Conservation (phyloP, 1,140 invertebrate species). For the Caenorhabditis remanei region DNA sequence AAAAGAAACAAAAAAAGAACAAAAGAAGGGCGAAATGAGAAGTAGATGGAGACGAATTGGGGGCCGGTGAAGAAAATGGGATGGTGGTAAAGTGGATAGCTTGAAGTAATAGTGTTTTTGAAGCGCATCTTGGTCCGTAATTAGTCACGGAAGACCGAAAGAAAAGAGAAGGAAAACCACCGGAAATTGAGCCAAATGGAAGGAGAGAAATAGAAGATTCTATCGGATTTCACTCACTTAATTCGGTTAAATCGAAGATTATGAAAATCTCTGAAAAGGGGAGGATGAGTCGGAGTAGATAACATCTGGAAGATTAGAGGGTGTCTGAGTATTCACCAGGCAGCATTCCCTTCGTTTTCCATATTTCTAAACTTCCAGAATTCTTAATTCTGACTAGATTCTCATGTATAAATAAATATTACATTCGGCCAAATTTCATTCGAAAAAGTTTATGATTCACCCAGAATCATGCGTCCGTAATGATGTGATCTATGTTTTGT, state of each 20-base stretch:
- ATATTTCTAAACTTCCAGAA: no score
- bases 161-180: background rate
- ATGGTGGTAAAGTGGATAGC: conserved; percentile 31
- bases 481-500: no score
- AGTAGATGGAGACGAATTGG: conserved; percentile 6
- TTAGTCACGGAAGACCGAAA: conserved; percentile 46
- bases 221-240: background rate
- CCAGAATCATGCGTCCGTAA: no score
- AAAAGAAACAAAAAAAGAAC: conserved; percentile 11
- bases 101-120: conserved; percentile 36
- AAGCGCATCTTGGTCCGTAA: conserved; percentile 46
- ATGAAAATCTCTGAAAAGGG: background rate
- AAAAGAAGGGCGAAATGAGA: background rate
- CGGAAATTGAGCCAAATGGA: conserved; percentile 32
- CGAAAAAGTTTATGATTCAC: no score
- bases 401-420: no score
- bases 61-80: background rate
- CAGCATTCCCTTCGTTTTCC: no score
- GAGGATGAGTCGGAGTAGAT: background rate
- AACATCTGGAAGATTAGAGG: no score
- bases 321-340: no score
- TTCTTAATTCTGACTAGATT: no score
- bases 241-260: background rate
- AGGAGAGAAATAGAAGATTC: conserved; percentile 3
- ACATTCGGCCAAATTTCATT: no score